Conservation (phyloP, 2,797 vertebrate species). For the Lacerta agilis region DNA sequence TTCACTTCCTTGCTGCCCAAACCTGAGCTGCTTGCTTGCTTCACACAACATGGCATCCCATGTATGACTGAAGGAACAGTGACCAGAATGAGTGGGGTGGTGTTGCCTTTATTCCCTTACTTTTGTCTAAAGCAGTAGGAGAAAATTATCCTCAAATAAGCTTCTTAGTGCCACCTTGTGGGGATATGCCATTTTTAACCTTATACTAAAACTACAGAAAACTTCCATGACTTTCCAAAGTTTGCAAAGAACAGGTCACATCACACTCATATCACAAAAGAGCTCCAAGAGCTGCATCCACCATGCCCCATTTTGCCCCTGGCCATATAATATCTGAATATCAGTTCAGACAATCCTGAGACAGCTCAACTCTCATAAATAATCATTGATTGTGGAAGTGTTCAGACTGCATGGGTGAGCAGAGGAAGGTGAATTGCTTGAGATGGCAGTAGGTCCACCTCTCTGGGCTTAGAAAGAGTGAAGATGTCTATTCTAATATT, state of each 20-base stretch:
- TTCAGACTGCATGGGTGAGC: not conserved
- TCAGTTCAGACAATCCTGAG: not conserved
- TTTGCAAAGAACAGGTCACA: not conserved
- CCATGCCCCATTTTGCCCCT: not conserved
- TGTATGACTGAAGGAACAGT: not conserved
- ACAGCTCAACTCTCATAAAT: not conserved
- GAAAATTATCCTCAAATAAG: constrained; percentile 10
- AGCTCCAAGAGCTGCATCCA: not conserved
- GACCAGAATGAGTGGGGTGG: not conserved
- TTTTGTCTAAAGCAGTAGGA: constrained; percentile 13
- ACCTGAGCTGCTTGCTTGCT: not conserved
- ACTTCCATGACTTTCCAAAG: rapidly evolving
- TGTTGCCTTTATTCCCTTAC: not conserved
- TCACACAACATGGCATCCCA: not conserved
- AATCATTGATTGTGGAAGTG: not conserved
- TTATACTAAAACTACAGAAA: rapidly evolving
- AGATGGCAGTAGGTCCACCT: not conserved
- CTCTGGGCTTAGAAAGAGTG: not conserved
- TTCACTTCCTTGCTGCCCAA: not conserved
- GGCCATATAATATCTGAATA: not conserved
- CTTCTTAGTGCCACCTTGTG: constrained; percentile 69
- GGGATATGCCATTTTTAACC: constrained; percentile 20
- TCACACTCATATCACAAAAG: not conserved
- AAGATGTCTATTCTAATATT: not conserved
- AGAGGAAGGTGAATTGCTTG: not conserved